phyloP scores from a whole-genome alignment of 2,888 invertebrate genomes.

The Yponomeuta malinellus region DNA sequence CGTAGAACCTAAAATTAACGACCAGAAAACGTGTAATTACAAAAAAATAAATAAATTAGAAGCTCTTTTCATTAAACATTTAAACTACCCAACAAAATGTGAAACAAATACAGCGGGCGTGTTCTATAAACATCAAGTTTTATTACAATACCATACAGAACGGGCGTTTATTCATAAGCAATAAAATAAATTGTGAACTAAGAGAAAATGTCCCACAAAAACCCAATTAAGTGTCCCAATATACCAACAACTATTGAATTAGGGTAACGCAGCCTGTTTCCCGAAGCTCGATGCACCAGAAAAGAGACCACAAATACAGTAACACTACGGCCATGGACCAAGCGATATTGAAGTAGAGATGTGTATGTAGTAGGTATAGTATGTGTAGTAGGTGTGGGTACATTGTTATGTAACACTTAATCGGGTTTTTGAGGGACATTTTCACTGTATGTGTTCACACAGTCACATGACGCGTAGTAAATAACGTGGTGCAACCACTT shows the following conservation, averaged over 20 bases:
- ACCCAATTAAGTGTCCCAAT: slow-evolving; percentile 11
- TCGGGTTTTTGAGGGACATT: no score
- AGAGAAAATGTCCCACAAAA: slow-evolving; percentile 9
- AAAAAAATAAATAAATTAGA: neutral
- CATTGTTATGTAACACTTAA: no score
- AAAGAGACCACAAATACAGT: neutral
- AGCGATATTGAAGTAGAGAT: neutral
- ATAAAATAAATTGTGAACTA: slow-evolving; percentile 13
- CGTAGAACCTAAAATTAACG: no score
- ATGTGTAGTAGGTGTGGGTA: no score
- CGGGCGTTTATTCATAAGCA: slow-evolving; percentile 8
- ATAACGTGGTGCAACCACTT: no score
- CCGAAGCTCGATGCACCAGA: neutral
- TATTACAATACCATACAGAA: slow-evolving; percentile 8
- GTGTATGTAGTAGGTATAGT: no score
- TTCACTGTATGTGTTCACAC: no score
- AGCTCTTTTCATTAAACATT: neutral
- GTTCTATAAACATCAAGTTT: slow-evolving; percentile 9
- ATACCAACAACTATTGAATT: slow-evolving; percentile 13
- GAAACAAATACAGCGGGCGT: slow-evolving; percentile 8
- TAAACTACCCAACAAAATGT: neutral
- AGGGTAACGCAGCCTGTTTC: slow-evolving; percentile 4
- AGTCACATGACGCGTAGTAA: no score
- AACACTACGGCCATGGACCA: neutral
- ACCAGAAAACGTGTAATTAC: no score